These are phyloP conservation scores for Enteromius paludinosus DNA, from an alignment of 2,797 vertebrate species.

Conservation along the genomic window DNA sequence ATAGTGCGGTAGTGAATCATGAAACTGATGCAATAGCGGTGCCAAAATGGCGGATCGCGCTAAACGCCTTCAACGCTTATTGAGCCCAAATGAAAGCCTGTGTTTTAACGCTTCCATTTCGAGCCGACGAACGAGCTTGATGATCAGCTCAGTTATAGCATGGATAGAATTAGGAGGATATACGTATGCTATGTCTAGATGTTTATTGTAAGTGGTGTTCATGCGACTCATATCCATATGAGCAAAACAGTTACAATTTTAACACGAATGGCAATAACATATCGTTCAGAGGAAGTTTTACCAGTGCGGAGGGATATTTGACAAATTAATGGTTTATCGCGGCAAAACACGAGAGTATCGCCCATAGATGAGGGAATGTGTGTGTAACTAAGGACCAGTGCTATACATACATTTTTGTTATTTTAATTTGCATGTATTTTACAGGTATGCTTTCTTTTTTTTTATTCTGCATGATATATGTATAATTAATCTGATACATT, in stretches of 20 bases:
- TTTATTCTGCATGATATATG: not conserved
- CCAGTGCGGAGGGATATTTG: conserved; percentile 68
- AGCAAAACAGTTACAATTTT: not conserved
- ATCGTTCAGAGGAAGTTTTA: conserved; percentile 52
- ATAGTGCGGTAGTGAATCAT: conserved; percentile 43
- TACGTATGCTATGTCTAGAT: not conserved
- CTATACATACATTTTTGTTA: not conserved
- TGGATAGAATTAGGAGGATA: not conserved
- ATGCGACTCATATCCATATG: not conserved
- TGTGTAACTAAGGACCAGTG: not conserved
- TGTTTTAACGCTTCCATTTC: conserved; percentile 15
- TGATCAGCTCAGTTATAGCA: not conserved
- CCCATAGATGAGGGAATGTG: not conserved
- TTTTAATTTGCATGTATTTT: not conserved
- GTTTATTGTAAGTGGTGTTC: not conserved
- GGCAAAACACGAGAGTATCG: conserved; percentile 37
- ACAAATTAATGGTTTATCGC: conserved; percentile 46
- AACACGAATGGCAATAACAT: conserved; percentile 14
- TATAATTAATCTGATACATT: not conserved
- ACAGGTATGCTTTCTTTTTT: too few relatives aligned
- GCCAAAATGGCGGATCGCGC: conserved; percentile 40
- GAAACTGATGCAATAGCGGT: conserved; percentile 65
- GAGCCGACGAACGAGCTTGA: conserved; percentile 11
- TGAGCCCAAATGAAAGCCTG: conserved; percentile 73
- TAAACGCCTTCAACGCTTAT: not conserved